Base-by-base conservation (phyloP, 2,113 vertebrate genomes). In the Heloderma charlesbogerti region DNA sequence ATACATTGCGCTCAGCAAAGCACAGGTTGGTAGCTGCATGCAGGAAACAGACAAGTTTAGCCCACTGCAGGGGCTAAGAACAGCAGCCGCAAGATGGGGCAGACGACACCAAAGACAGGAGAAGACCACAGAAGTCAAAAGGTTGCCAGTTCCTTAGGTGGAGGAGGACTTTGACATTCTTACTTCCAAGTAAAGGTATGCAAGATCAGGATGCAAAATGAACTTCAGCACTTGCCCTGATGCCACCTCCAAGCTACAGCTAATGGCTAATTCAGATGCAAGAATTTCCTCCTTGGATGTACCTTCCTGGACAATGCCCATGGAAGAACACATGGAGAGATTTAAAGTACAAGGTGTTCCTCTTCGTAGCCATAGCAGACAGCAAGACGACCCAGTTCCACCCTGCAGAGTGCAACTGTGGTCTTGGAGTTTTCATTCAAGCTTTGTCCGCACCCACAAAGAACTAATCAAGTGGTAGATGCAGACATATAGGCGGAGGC, bases 21-120 rank as follows among this genome's bases (percentile, higher is more conserved):
- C 99, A 99, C 92, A 99, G 97, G 97, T 99, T 99, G 94, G 99
- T 99, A 79, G 99, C 99, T 99, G 94, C 0, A 57, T 81, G 91
- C 91, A 86, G 29, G 0, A 43, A 57, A 63, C 4, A 8, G 31
- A 20, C 0, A 43, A 54, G 7, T 10, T 80, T 0, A 29, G 72
- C 5, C 4, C 60, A 20, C 31, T 6, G 66, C 8, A 3, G 27
- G 40, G 15, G n/a, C 1, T 67, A 31, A 74, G 27, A 63, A 27
- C 80, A 31, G 6, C n/a, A 6, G n/a, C 51, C 75, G 18, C 37
- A 1, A 22, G 72, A 1, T 9, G 7, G 29, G 40, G 27, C 13
- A 29, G 20, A 25, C 57, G 2, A 20, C 20, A 16, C 51, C 43
- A 13, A 34, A 78, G 25, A 25, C 29, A 12, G 29, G 45, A 51